These are phyloP conservation scores for Pseudolaguvia tuberculata DNA, from an alignment of 2,113 vertebrate genomes.

Conservation along the genomic window DNA sequence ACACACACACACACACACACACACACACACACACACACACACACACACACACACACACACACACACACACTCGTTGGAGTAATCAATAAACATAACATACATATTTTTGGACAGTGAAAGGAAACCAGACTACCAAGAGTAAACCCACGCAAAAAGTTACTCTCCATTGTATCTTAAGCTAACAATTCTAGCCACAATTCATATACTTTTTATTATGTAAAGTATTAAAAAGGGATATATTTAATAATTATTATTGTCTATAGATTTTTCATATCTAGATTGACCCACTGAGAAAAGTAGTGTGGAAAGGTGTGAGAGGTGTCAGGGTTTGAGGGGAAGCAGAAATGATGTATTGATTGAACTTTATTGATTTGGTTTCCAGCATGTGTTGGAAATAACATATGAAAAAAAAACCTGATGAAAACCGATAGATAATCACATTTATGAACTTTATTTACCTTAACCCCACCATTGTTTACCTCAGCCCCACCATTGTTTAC, in stretches of 20 bases:
- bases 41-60: no score
- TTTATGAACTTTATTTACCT: not conserved
- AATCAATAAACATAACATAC: no score
- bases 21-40: no score
- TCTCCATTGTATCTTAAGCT: no score
- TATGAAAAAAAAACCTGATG: not conserved
- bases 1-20: not conserved
- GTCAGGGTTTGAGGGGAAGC: conserved; percentile 21
- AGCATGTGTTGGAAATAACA: conserved; percentile 1
- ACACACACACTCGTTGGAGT: no score
- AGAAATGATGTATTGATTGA: conserved; percentile 59
- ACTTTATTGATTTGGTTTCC: not conserved
- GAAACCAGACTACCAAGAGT: no score
- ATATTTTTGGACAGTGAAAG: no score
- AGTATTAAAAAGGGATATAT: not conserved
- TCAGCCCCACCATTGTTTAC: not conserved
- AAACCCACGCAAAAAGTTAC: no score
- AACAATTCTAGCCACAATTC: not conserved
- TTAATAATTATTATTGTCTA: not conserved
- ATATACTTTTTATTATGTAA: not conserved
- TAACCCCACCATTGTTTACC: not conserved
- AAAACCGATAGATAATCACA: not conserved
- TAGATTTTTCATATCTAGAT: not conserved
- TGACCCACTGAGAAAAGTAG: no score
- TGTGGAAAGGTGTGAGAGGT: conserved; percentile 20